Conservation (phyloP, 2,113 vertebrate genomes). For the Menidia beryllina region DNA sequence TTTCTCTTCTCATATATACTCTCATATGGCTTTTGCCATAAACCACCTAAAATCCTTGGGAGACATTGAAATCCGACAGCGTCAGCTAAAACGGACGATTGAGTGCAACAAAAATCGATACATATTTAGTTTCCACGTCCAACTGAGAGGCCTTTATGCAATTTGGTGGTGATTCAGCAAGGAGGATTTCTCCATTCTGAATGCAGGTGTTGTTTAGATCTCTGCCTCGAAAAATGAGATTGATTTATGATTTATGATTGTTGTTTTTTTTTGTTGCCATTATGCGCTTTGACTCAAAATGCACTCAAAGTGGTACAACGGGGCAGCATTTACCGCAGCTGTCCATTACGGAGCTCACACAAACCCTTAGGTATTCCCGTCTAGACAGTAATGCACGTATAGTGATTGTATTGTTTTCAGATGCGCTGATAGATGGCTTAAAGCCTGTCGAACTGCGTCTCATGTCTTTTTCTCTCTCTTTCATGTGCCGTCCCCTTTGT, state of each 20-base stretch:
- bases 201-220: conserved; percentile 43
- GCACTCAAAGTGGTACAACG: conserved; percentile 24
- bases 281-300: conserved; percentile 41
- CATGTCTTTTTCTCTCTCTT: conserved; percentile 67
- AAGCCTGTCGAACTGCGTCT: conserved; percentile 53
- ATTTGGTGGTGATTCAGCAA: conserved; percentile 42
- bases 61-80: conserved; percentile 41
- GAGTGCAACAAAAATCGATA: conserved; percentile 42
- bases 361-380: conserved; percentile 36
- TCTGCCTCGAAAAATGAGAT: conserved; percentile 48
- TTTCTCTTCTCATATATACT: background rate
- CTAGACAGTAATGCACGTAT: conserved; percentile 53
- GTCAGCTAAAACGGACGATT: conserved; percentile 42
- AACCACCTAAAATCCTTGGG: conserved; percentile 33
- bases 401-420: conserved; percentile 9
- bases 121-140: conserved; percentile 36
- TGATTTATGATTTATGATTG: conserved; percentile 49
- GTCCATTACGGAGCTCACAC: conserved; percentile 40
- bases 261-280: no score
- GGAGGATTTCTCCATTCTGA: conserved; percentile 16
- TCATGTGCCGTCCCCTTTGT: conserved; percentile 72
- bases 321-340: conserved; percentile 27
- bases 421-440: conserved; percentile 40
- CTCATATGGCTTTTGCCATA: conserved; percentile 14
- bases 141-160: conserved; percentile 43